These are phyloP conservation scores for Staurois parvus DNA, from an alignment of 2,797 vertebrate species.

Conservation along the genomic window DNA sequence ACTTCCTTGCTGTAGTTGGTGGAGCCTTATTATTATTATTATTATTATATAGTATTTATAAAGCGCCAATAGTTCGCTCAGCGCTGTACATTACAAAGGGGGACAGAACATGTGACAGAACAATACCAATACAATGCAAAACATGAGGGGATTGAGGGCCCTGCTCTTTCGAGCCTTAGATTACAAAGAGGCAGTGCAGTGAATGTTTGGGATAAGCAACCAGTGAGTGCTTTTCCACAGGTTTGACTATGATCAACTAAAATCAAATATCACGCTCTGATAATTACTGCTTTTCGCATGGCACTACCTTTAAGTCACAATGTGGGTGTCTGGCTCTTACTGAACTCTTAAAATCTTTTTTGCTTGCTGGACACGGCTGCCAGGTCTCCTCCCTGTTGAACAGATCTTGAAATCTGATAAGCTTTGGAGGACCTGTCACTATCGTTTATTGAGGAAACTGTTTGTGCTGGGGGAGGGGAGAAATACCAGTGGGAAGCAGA, in stretches of 20 bases:
- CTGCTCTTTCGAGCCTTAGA: too few relatives aligned
- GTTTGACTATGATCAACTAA: not conserved
- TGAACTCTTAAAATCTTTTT: conserved; percentile 17
- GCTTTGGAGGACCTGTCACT: conserved; percentile 28
- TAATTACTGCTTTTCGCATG: not conserved
- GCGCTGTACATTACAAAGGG: too few relatives aligned
- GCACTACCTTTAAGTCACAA: not conserved
- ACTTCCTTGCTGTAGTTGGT: too few relatives aligned
- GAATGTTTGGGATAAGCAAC: not conserved
- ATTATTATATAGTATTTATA: too few relatives aligned
- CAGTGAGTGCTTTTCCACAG: not conserved
- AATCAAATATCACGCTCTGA: not conserved
- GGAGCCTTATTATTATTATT: too few relatives aligned
- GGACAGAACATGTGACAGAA: too few relatives aligned
- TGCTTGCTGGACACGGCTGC: not conserved
- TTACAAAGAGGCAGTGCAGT: too few relatives aligned
- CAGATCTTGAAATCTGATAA: conserved; percentile 53
- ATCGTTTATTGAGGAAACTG: conserved; percentile 59
- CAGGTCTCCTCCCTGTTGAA: not conserved
- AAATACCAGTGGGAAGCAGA: conserved; percentile 33
- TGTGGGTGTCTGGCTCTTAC: not conserved
- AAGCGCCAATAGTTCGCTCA: too few relatives aligned
- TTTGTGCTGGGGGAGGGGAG: conserved; percentile 39
- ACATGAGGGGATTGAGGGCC: too few relatives aligned
- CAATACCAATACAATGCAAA: too few relatives aligned